Base-by-base conservation (phyloP, 2,888 invertebrate genomes). In the Cheilosia scutellata region DNA sequence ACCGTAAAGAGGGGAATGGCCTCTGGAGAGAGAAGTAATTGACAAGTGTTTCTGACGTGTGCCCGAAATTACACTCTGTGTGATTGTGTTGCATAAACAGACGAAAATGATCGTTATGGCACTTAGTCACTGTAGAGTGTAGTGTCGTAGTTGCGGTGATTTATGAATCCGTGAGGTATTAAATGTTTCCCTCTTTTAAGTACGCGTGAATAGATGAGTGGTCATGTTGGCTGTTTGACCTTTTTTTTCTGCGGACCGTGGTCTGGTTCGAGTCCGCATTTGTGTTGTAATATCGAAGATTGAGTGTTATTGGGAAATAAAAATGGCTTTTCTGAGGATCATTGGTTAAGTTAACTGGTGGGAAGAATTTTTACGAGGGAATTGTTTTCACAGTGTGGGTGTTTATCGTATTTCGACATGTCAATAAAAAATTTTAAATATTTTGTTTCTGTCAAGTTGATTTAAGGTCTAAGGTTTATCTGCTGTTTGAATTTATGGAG, bases 31-130 rank as follows among this genome's bases (percentile, higher is more conserved):
- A 53, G 57, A n/a, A n/a, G 5, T 3, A 80, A 84, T 84, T 84
- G 84, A 80, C 84, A 84, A 75, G 80, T 84, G 84, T 79, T 76
- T 84, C 40, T 80, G 84, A 84, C 84, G 80, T 84, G 84, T 62
- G 80, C 60, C 80, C 75, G 74, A 80, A 75, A 80, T 79, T 70
- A 74, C 79, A 74, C 83, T 83, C 11, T 37, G 9, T 37, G 11
- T 33, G 60, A 78, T 44, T 44, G 63, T 78, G 68, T 78, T 62
- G 66, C 71, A 57, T 60, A 60, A 71, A 53, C 47, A 55, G 29
- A 6, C 37, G 63, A 76, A 71, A 80, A 44, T 68, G n/a, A 75
- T 74, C 66, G 47, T 80, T 80, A 55, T 68, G 72, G 70, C 75
- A 79, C 57, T 65, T 51, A 20, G 27, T 6, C 37, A 44, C 25